These are phyloP conservation scores for Eulemur rubriventer DNA, from an alignment of 2,797 vertebrate genomes.

Conservation along the genomic window DNA sequence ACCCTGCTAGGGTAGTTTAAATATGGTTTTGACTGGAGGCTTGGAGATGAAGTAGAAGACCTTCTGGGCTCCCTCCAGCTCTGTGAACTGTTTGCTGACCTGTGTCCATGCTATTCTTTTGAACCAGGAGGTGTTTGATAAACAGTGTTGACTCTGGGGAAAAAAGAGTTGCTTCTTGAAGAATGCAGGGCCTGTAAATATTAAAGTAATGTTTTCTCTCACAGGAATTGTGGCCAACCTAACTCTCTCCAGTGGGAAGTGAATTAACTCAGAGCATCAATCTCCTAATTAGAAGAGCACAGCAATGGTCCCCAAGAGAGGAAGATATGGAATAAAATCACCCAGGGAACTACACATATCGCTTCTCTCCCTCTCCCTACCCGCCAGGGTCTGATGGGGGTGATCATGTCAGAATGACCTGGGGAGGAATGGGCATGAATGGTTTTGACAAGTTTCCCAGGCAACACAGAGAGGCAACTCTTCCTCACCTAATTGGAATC, in stretches of 20 bases:
- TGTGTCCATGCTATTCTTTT: background rate
- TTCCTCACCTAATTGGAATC: background rate
- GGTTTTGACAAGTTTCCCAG: constrained; percentile 36
- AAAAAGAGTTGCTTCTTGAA: constrained; percentile 17
- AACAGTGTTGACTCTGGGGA: background rate
- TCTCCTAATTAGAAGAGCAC: constrained; percentile 56
- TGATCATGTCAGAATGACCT: background rate
- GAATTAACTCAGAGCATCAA: constrained; percentile 22
- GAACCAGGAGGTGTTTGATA: background rate
- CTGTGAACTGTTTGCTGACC: background rate
- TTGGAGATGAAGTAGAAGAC: background rate
- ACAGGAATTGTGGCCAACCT: background rate
- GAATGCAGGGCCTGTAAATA: background rate
- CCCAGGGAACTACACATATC: background rate
- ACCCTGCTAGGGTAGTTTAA: background rate
- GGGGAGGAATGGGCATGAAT: background rate
- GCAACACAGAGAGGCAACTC: background rate
- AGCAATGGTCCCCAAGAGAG: constrained; percentile 1
- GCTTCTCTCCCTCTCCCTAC: background rate
- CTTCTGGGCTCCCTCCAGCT: background rate
- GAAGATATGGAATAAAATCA: background rate
- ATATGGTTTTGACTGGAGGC: background rate
- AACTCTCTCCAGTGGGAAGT: constrained; percentile 22
- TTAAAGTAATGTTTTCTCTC: constrained; percentile 8
- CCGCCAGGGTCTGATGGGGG: background rate